Evolutionary conservation across 2,888 invertebrate genomes (phyloP).

Genomic region (Yponomeuta cagnagella): DNA sequence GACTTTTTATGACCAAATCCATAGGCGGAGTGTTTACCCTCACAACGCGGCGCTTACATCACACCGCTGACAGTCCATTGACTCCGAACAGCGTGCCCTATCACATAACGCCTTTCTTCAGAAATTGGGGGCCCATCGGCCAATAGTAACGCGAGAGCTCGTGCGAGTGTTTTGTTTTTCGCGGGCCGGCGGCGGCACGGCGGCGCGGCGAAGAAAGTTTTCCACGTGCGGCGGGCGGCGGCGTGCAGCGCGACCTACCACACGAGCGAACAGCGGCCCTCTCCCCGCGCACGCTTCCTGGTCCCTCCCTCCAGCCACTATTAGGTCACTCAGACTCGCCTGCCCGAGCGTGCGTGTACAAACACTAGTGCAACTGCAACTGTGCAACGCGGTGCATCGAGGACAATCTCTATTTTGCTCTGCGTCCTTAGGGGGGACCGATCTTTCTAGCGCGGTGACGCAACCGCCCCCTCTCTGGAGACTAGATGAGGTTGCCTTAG

Average conservation of each 20-base stretch:
- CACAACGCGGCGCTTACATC: slow-evolving; percentile 51
- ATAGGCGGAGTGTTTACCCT: slow-evolving; percentile 61
- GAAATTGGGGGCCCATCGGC: neutral
- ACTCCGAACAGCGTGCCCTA: slow-evolving; percentile 23
- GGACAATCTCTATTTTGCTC: slow-evolving; percentile 75
- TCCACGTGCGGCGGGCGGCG: slow-evolving; percentile 49
- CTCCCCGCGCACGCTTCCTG: slow-evolving; percentile 59
- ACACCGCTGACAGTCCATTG: slow-evolving; percentile 41
- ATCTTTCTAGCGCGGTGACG: slow-evolving; percentile 72
- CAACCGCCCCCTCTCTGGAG: slow-evolving; percentile 35
- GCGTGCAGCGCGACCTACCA: slow-evolving; percentile 71
- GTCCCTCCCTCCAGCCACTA: slow-evolving; percentile 73
- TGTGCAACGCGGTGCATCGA: slow-evolving; percentile 74
- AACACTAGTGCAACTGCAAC: slow-evolving; percentile 68
- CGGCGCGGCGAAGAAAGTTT: slow-evolving; percentile 53
- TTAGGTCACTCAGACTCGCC: slow-evolving; percentile 69
- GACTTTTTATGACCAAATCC: slow-evolving; percentile 73
- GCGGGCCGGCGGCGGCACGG: slow-evolving; percentile 19
- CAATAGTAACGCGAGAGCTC: neutral
- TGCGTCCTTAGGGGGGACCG: slow-evolving; percentile 74
- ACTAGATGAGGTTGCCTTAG: slow-evolving; percentile 8
- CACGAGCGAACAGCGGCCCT: slow-evolving; percentile 57
- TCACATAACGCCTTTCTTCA: slow-evolving; percentile 1
- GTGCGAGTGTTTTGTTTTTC: slow-evolving; percentile 7
- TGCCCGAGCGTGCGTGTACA: slow-evolving; percentile 61